Evolutionary conservation across 2,113 vertebrate genomes (phyloP), one percentile per base, ranked within the genome.

Genomic region (Nipponia nippon): DNA sequence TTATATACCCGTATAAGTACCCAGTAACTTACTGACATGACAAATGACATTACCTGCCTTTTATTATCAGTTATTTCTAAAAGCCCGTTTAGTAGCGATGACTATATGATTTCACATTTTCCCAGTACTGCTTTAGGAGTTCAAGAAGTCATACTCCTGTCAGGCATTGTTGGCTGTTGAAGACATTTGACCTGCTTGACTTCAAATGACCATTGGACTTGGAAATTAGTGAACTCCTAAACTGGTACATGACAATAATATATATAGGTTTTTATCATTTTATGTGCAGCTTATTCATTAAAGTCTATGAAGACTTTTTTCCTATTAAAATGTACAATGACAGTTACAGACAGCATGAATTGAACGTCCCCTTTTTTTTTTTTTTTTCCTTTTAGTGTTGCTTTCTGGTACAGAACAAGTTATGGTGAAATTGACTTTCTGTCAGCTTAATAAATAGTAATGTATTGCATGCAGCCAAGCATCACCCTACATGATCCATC

Each of bases 381-480:
- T 18, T 34, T n/a, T 50, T 49, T 92, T 61, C 53, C 2, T 85
- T 96, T 93, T 70, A 84, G 26, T 95, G 46, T 95, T 98, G 63
- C 82, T 97, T 98, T 94, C 93, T 96, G 86, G 84, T 77, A 93
- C 79, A 97, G 92, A 97, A 91, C 75, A 95, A 95, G 86, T 96
- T 97, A 96, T 90, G 79, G 83, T 95, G 92, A 96, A 97, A 97
- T 95, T 98, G 97, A 96, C 93, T 98, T 98, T 98, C 95, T 97
- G 96, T 97, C 98, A 97, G n/a, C 77, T 96, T 97, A 98, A 98
- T 97, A 98, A 97, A 97, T 98, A 98, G 97, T 98, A 97, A 98
- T 97, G 90, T 95, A 97, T 97, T 97, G 91, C 86, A 90, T 97
- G 95, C 95, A 97, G 86, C 73, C 83, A 91, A 93, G 86, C 94